These are phyloP conservation scores for Merops nubicus DNA, from an alignment of 2,113 vertebrate genomes.

Conservation along the genomic window DNA sequence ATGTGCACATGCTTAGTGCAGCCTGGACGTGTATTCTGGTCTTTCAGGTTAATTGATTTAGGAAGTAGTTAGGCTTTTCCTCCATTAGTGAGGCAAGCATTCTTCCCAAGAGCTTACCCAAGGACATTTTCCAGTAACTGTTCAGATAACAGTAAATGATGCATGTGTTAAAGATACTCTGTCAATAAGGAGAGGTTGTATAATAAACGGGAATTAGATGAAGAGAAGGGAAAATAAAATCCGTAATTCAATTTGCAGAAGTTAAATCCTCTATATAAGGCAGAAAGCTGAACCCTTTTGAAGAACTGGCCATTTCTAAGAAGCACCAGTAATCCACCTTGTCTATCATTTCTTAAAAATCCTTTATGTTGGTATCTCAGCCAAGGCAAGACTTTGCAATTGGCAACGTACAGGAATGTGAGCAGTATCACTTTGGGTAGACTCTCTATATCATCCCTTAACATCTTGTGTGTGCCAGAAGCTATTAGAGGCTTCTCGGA, in stretches of 20 bases:
- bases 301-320: background rate
- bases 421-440: background rate
- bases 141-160: slow-evolving; percentile 61
- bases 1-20: background rate
- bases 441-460: background rate
- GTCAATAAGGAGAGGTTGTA: slow-evolving; percentile 46
- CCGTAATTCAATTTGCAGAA: background rate
- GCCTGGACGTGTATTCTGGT: background rate
- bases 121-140: slow-evolving; percentile 64
- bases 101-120: slow-evolving; percentile 46
- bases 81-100: slow-evolving; percentile 63
- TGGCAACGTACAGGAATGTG: background rate
- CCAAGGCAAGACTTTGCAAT: background rate
- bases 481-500: background rate
- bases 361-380: background rate
- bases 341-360: background rate
- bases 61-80: slow-evolving; percentile 69
- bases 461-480: background rate
- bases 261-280: background rate
- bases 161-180: slow-evolving; percentile 51
- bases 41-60: slow-evolving; percentile 67
- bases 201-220: slow-evolving; percentile 16
- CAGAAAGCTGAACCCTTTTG: background rate
- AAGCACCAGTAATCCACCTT: background rate
- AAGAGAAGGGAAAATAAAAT: slow-evolving; percentile 30